These are phyloP conservation scores for Myripristis murdjan DNA, from an alignment of 2,797 vertebrate species.

Conservation along the genomic window DNA sequence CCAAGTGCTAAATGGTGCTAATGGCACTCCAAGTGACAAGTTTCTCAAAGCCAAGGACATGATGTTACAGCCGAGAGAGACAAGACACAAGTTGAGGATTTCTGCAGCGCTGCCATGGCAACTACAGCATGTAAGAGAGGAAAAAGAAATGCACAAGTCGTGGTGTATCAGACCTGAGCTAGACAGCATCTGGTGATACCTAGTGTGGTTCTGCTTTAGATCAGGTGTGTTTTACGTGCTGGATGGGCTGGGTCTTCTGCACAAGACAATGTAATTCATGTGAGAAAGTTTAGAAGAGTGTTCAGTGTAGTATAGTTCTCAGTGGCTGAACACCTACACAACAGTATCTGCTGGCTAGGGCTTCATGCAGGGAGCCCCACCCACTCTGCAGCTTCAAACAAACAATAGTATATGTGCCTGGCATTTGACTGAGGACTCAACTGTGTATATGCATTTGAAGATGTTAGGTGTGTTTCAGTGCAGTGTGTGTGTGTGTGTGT, in stretches of 20 bases:
- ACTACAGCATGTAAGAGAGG: background rate
- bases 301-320: no score
- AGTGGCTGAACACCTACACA: no score
- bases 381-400: slow-evolving; percentile 1
- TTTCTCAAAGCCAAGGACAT: slow-evolving; percentile 17
- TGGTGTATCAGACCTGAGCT: background rate
- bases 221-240: background rate
- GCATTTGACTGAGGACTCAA: background rate
- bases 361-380: background rate
- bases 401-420: background rate
- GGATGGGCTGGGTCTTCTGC: background rate
- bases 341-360: background rate
- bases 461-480: slow-evolving; percentile 5
- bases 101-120: background rate
- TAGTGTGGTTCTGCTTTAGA: no score
- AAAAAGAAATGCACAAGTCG: background rate
- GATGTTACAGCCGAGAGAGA: background rate
- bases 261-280: no score
- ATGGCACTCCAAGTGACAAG: slow-evolving; percentile 21
- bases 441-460: slow-evolving; percentile 3
- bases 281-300: no score
- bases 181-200: background rate
- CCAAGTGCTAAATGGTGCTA: slow-evolving; percentile 7
- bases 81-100: background rate
- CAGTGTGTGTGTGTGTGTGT: no score